Conservation (phyloP, 2,797 vertebrate species). For the Galagoides demidoff region DNA sequence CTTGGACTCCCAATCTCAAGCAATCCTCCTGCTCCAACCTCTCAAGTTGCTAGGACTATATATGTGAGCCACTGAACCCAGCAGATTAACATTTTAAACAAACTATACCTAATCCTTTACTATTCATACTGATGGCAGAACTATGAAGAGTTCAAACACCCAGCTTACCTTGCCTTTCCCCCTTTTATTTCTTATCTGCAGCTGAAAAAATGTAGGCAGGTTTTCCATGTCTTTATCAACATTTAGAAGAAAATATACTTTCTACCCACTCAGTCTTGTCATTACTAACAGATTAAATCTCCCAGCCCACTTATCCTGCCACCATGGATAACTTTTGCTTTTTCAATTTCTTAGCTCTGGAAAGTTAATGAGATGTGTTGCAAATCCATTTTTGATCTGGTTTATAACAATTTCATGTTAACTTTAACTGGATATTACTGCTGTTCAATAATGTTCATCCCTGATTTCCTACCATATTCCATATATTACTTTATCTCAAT, state of each 20-base stretch:
- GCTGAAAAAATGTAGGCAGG: slow-evolving; percentile 39
- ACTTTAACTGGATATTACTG: slow-evolving; percentile 1
- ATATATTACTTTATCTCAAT: background rate
- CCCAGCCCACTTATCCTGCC: background rate
- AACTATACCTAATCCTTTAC: background rate
- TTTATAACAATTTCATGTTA: background rate
- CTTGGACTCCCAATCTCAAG: background rate
- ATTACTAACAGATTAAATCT: slow-evolving; percentile 32
- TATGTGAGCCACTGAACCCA: background rate
- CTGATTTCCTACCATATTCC: background rate
- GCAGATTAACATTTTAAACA: slow-evolving; percentile 41
- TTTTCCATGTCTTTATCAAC: background rate
- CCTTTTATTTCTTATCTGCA: slow-evolving; percentile 28
- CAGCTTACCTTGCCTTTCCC: background rate
- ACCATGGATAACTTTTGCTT: slow-evolving; percentile 4
- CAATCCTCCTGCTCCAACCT: background rate
- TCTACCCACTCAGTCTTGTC: background rate
- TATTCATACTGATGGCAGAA: slow-evolving; percentile 5
- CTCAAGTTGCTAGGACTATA: background rate
- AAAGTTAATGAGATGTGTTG: slow-evolving; percentile 28
- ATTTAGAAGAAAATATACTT: slow-evolving; percentile 59
- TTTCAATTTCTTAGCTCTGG: slow-evolving; percentile 31
- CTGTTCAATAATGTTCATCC: background rate
- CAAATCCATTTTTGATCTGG: background rate
- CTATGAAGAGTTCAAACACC: background rate